Evolutionary conservation across 35 echinoderm and acorn worm genomes (phyloP).

Genomic region (Patiria miniata): DNA sequence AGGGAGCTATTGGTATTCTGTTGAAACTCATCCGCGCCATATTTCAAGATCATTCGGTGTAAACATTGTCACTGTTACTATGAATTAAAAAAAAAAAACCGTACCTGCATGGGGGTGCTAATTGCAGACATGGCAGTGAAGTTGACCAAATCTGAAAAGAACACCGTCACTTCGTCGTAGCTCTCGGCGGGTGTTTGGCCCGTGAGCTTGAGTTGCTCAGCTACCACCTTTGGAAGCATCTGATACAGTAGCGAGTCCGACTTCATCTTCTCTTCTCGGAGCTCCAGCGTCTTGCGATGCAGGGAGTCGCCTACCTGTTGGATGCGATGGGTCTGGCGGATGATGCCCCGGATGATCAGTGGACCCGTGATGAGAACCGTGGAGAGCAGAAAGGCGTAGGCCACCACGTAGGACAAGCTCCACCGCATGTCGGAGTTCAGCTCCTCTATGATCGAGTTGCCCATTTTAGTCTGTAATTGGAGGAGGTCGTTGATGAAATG

Average conservation of each 20-base stretch:
- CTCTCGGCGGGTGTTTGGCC: slow-evolving; percentile 47
- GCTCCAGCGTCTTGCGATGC: slow-evolving; percentile 36
- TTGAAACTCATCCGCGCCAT: too few species aligned
- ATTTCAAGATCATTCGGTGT: too few species aligned
- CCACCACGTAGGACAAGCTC: neutral
- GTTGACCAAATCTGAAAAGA: slow-evolving; percentile 73
- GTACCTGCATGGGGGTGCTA: slow-evolving; percentile 60
- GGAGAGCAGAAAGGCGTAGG: slow-evolving; percentile 2
- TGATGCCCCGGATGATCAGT: slow-evolving; percentile 52
- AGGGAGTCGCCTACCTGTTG: slow-evolving; percentile 30
- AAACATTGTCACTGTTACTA: too few species aligned
- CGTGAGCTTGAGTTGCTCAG: slow-evolving; percentile 38
- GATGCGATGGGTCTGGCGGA: slow-evolving; percentile 41
- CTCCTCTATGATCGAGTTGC: slow-evolving; percentile 30
- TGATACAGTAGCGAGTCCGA: slow-evolving; percentile 62
- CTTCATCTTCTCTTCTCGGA: slow-evolving; percentile 41
- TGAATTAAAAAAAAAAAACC: neutral
- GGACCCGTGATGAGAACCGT: slow-evolving; percentile 32
- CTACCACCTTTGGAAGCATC: slow-evolving; percentile 55
- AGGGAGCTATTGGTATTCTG: too few species aligned
- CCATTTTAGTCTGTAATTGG: slow-evolving; percentile 33
- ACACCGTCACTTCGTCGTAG: slow-evolving; percentile 65
- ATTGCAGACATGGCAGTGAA: slow-evolving; percentile 67
- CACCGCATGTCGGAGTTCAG: slow-evolving; percentile 13
- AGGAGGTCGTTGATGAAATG: slow-evolving; percentile 48